Base-by-base conservation (phyloP, 1,140 invertebrate genomes). In the Drosophila ercepeae region DNA sequence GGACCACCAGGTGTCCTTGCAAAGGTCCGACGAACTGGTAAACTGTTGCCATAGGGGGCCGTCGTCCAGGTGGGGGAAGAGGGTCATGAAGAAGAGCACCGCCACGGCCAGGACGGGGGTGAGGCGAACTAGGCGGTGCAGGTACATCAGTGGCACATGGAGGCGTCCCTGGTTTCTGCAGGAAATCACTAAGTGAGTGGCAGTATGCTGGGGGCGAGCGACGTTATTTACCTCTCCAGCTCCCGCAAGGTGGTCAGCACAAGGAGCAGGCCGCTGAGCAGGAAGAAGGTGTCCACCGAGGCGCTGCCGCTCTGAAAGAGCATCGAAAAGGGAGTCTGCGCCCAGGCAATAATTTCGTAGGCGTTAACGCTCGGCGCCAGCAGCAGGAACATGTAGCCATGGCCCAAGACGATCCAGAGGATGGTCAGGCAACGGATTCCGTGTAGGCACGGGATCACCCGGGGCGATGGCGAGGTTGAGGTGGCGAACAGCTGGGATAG, bases 251-350 rank as follows among this genome's bases (percentile, higher is more conserved):
- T 79, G 34, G 94, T 92, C 71, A 94, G 92, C 60, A 93, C 92
- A 75, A 95, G 93, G 16, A 95, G 92, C 77, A 95, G 94, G 8
- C 94, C 95, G 75, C 94, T 94, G 9, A 96, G 89, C 53, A 95
- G 92, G 18, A 96, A 92, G 90, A 95, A 96, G 9, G 94, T 95
- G 75, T 96, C 95, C 5, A 95, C 95, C 5, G 95, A 88, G 2
- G 94, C 90, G 0, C 94, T 91, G 3, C 94, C 94, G 78, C 93
- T 93, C 14, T 94, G 79, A 2, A 92, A 67, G 11, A 94, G 92
- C 81, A 94, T 94, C 5, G 93, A 93, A 65, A 18, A 95, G 92
- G 39, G 93, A 48, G 58, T 93, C 75, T 42, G 89, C 70, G 23
- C 84, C 93, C 48, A 92, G 45, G 55, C 74, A 9, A 78, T 34